Conservation (phyloP, 2,797 vertebrate species). For the Epinephelus coioides region DNA sequence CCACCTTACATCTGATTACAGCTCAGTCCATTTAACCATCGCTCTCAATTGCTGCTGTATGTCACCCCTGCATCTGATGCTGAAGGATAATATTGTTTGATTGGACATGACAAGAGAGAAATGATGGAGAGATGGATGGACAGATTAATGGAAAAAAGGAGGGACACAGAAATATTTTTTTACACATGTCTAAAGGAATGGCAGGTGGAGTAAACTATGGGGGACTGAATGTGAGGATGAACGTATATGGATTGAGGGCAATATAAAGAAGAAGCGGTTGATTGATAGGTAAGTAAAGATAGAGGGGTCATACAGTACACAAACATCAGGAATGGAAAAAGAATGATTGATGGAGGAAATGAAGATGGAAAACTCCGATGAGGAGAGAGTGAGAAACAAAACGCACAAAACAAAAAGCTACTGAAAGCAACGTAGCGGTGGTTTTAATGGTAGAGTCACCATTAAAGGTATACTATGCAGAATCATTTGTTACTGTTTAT, state of each 20-base stretch:
- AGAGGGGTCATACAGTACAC: too few species aligned
- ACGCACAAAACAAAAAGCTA: not conserved
- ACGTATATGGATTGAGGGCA: not conserved
- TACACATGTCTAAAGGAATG: not conserved
- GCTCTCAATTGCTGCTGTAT: not conserved
- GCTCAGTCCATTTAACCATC: not conserved
- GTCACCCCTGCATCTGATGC: constrained; percentile 4
- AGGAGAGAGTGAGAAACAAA: too few species aligned
- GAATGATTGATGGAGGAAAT: not conserved
- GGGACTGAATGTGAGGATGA: not conserved
- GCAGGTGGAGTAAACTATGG: not conserved
- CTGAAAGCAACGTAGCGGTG: not conserved
- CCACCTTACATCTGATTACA: not conserved
- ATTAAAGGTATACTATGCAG: too few species aligned
- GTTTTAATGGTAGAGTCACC: too few species aligned
- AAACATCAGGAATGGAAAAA: not conserved
- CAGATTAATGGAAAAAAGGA: not conserved
- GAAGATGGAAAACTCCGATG: not conserved
- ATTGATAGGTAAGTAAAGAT: not conserved
- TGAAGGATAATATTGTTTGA: constrained; percentile 8
- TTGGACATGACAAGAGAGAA: not conserved
- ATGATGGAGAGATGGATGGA: not conserved
- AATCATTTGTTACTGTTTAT: too few species aligned
- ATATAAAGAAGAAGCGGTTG: not conserved
- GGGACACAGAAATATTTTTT: not conserved